phyloP scores from a whole-genome alignment of 2,113 vertebrate species.

The Microcebus lehilahytsara region DNA sequence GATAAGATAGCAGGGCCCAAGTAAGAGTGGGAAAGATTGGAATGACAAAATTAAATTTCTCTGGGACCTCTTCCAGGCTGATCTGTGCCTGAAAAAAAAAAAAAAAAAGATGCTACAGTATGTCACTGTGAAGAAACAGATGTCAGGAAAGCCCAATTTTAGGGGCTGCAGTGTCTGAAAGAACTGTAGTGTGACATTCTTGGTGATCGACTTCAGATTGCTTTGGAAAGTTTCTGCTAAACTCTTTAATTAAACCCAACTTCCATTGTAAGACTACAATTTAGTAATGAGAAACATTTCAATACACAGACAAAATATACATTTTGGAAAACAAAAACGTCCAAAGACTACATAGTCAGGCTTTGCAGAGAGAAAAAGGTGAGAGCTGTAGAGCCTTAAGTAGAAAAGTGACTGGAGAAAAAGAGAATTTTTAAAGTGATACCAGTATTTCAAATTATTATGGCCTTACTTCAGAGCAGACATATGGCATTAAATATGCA shows the following conservation, averaged over 20 bases:
- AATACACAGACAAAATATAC: background rate
- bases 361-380: background rate
- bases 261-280: background rate
- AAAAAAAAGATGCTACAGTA: constrained; percentile 53
- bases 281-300: constrained; percentile 5
- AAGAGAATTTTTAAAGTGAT: background rate
- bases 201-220: background rate
- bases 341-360: constrained; percentile 15
- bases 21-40: constrained; percentile 53
- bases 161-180: constrained; percentile 22
- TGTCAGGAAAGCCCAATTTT: constrained; percentile 63
- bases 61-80: constrained; percentile 67
- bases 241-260: constrained; percentile 26
- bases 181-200: constrained; percentile 36
- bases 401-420: constrained; percentile 5
- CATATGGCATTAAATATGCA: constrained; percentile 68
- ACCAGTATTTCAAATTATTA: constrained; percentile 52
- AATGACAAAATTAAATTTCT: constrained; percentile 69
- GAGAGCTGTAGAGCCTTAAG: background rate
- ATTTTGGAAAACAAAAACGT: background rate
- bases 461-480: constrained; percentile 26
- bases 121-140: constrained; percentile 55
- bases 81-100: constrained; percentile 44
- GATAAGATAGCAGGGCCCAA: constrained; percentile 56
- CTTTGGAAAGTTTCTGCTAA: constrained; percentile 35